Conservation (phyloP, 1,140 invertebrate genomes). For the Lucilia sericata region DNA sequence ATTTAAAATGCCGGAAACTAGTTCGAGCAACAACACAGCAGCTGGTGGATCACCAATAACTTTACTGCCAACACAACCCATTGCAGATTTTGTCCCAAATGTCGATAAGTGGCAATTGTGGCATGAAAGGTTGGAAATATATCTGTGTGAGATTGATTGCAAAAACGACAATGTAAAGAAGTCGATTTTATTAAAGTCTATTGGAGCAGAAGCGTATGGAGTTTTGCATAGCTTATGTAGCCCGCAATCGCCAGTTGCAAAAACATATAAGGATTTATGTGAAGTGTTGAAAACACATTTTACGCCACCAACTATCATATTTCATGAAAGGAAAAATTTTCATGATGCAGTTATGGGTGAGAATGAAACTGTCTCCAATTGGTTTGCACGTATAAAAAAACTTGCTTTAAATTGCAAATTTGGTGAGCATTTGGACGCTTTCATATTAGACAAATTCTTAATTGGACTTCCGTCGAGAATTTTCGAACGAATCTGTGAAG, state of each 20-base stretch:
- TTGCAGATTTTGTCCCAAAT: not conserved
- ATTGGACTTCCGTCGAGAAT: not conserved
- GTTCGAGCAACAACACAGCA: not conserved
- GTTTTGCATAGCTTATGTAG: not conserved
- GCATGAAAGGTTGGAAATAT: not conserved
- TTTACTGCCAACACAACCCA: not conserved
- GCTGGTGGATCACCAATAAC: not conserved
- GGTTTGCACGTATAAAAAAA: not conserved
- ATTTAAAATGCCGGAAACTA: not conserved
- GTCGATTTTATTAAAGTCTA: not conserved
- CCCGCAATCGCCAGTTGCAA: not conserved
- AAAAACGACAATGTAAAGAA: not conserved
- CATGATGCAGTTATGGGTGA: not conserved
- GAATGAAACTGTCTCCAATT: not conserved
- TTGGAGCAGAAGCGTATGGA: not conserved
- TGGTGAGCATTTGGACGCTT: slow-evolving; percentile 6
- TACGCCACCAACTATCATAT: not conserved
- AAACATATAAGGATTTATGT: slow-evolving; percentile 8
- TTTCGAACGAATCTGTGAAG: slow-evolving; percentile 14
- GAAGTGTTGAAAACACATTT: not conserved
- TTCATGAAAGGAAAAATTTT: not conserved
- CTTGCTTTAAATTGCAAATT: slow-evolving; percentile 1
- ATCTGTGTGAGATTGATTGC: slow-evolving; percentile 5
- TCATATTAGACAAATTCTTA: not conserved
- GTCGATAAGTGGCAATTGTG: not conserved